Evolutionary conservation across 2,888 invertebrate species (phyloP).

Genomic region (Syrphus vitripennis): DNA sequence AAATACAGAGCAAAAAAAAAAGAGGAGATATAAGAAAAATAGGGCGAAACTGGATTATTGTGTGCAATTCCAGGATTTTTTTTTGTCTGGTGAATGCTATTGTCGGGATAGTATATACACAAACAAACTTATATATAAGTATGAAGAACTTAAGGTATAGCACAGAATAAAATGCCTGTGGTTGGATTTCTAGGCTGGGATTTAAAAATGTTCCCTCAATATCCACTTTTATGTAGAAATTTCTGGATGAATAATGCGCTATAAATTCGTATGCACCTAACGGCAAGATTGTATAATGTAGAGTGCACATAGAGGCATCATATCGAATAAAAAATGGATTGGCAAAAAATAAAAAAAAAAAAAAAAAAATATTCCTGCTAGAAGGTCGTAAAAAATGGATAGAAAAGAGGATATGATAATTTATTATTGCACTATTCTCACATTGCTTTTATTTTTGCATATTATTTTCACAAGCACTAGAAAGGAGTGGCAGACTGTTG

Average conservation of each 20-base stretch:
- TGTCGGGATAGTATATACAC: background rate
- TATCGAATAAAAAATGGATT: conserved; percentile 26
- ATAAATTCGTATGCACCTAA: conserved; percentile 60
- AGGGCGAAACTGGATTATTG: conserved; percentile 50
- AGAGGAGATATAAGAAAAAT: conserved; percentile 25
- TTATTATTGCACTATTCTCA: conserved; percentile 67
- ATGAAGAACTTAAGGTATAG: conserved; percentile 20
- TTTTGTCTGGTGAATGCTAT: background rate
- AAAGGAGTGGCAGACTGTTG: conserved; percentile 67
- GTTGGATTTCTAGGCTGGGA: conserved; percentile 44
- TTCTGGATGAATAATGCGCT: conserved; percentile 56
- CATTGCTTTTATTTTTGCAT: background rate
- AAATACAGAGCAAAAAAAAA: conserved; percentile 29
- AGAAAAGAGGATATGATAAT: conserved; percentile 61
- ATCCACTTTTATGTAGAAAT: conserved; percentile 15
- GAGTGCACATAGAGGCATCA: conserved; percentile 5
- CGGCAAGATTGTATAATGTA: conserved; percentile 30
- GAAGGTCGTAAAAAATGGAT: conserved; percentile 57
- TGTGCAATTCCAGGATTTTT: conserved; percentile 37
- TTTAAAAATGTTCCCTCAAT: conserved; percentile 29
- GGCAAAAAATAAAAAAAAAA: no score
- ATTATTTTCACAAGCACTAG: conserved; percentile 1
- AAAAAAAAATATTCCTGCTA: conserved; percentile 48
- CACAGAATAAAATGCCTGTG: conserved; percentile 29
- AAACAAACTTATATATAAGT: background rate